phyloP scores from a whole-genome alignment of 1,140 invertebrate species.

The Ips nitidus region DNA sequence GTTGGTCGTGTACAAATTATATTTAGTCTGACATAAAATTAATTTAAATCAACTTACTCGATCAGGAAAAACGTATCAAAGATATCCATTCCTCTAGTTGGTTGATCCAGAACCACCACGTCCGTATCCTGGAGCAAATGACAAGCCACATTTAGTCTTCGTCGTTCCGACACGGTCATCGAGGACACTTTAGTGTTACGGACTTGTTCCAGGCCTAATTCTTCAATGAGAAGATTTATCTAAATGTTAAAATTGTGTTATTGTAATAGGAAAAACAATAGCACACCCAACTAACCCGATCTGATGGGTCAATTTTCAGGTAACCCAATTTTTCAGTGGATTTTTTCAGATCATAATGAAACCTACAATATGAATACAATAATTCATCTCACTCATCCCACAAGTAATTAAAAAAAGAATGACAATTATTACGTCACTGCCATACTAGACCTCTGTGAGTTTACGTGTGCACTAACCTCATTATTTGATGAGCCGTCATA shows the following conservation, averaged over 20 bases:
- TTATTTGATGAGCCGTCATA: slow-evolving; percentile 77
- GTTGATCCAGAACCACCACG: slow-evolving; percentile 83
- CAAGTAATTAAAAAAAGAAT: too few species aligned
- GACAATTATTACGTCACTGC: too few species aligned
- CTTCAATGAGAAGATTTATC: slow-evolving; percentile 85
- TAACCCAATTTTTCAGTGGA: slow-evolving; percentile 59
- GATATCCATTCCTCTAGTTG: slow-evolving; percentile 91
- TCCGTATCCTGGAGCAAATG: slow-evolving; percentile 82
- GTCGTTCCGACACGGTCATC: slow-evolving; percentile 83
- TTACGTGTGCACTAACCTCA: slow-evolving; percentile 13
- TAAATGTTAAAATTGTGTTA: slow-evolving; percentile 49
- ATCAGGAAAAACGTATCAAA: slow-evolving; percentile 95
- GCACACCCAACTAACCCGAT: slow-evolving; percentile 54
- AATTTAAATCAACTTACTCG: slow-evolving; percentile 55
- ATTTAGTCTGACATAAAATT: too few species aligned
- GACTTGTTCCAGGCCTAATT: slow-evolving; percentile 85
- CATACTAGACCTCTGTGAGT: too few species aligned
- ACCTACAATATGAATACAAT: slow-evolving; percentile 60
- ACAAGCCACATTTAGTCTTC: slow-evolving; percentile 83
- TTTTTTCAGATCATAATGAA: slow-evolving; percentile 72
- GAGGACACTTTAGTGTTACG: slow-evolving; percentile 73
- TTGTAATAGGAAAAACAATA: neutral
- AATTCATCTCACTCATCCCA: neutral
- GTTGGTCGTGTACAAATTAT: too few species aligned
- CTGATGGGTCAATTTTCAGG: slow-evolving; percentile 63